Conservation (phyloP, 2,113 vertebrate species). For the Crotalus horridus region DNA sequence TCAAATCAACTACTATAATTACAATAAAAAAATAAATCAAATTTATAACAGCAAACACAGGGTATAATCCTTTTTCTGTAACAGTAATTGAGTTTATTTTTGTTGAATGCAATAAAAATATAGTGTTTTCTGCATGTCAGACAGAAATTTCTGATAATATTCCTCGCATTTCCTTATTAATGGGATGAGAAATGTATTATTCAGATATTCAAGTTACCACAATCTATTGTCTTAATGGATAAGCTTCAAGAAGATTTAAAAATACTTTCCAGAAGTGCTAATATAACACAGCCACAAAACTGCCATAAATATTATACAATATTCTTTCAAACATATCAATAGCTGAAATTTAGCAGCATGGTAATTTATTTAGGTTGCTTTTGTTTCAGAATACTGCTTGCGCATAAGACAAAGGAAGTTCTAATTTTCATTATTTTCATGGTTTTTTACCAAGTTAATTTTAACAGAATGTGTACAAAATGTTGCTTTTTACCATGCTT, state of each 20-base stretch:
- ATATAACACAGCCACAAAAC: slow-evolving; percentile 30
- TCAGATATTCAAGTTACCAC: slow-evolving; percentile 56
- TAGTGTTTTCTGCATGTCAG: slow-evolving; percentile 58
- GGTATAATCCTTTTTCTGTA: slow-evolving; percentile 49
- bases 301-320: slow-evolving; percentile 31
- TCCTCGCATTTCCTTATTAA: slow-evolving; percentile 63
- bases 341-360: slow-evolving; percentile 37
- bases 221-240: slow-evolving; percentile 49
- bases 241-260: slow-evolving; percentile 50
- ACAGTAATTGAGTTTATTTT: slow-evolving; percentile 64
- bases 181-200: slow-evolving; percentile 53
- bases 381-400: slow-evolving; percentile 36
- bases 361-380: slow-evolving; percentile 1
- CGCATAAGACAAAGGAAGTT: slow-evolving; percentile 24
- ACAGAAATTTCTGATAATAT: slow-evolving; percentile 63
- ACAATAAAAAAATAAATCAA: slow-evolving; percentile 67
- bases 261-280: slow-evolving; percentile 37
- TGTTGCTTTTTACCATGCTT: slow-evolving; percentile 21
- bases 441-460: neutral
- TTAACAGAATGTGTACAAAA: slow-evolving; percentile 31
- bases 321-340: slow-evolving; percentile 38
- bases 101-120: slow-evolving; percentile 59
- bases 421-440: slow-evolving; percentile 42
- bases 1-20: slow-evolving; percentile 58
- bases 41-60: slow-evolving; percentile 63